Base-by-base conservation (phyloP, 2,888 invertebrate species). In the Hermaeophaga mercurialis region DNA sequence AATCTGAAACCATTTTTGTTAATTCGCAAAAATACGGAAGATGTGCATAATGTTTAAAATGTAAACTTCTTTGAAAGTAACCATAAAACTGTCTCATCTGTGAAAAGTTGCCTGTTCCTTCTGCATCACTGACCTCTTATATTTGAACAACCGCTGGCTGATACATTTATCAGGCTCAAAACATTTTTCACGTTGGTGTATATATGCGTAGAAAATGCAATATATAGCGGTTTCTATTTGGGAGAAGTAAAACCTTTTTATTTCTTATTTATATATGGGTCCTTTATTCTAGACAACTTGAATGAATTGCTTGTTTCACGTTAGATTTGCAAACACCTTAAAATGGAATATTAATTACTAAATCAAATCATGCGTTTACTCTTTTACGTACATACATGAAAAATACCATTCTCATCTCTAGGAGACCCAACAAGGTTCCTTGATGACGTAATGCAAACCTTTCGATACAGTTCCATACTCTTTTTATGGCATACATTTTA, bases 81-180 rank as follows among this genome's bases (percentile, higher is more conserved):
- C 61, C 46, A 54, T 59, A 57, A 59, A 61, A 61, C 56, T 63
- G 62, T 60, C 61, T 63, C 39, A 39, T 48, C 33, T 59, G 56
- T 65, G 59, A 63, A 56, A 62, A 61, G 64, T 61, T 43, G 62
- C 58, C 54, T 44, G 46, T 54, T 53, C 47, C 54, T 56, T 60
- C 53, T 48, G 43, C 48, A 54, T 56, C 59, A 56, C 33, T 54
- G 56, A 58, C 63, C 64, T 53, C 54, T 56, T 63, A 54, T 59
- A 52, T 59, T 59, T 61, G 61, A 54, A 54, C 54, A 63, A 61
- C 54, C 56, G 58, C 53, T 54, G 54, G 58, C 59, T 62, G 64
- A 64, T 64, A 61, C 58, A 64, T 64, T 64, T 62, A 61, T 63
- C 61, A 65, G 56, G 57, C 58, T 59, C 54, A 59, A 60, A 58